Conservation (phyloP, 2,797 vertebrate species). For the Tiaroga cobitis region DNA sequence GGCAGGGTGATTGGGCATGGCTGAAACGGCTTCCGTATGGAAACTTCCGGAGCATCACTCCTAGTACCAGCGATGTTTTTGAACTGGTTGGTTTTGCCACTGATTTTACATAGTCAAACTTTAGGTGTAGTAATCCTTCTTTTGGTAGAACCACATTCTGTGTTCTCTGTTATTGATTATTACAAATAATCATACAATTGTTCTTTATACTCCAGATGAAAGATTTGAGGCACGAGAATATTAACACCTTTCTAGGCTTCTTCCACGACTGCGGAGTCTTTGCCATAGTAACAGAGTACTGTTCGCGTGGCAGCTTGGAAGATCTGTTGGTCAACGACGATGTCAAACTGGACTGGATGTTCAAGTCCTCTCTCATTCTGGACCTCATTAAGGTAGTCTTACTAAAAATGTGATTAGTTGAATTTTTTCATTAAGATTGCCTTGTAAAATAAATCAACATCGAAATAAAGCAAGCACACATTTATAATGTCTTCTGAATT, state of each 20-base stretch:
- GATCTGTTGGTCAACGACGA: constrained; percentile 87
- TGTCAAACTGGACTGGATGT: constrained; percentile 94
- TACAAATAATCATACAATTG: not conserved
- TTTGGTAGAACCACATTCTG: not conserved
- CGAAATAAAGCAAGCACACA: not conserved
- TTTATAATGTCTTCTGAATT: not conserved
- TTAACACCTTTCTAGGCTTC: constrained; percentile 90
- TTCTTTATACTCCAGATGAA: constrained; percentile 82
- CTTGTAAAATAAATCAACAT: not conserved
- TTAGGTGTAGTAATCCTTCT: not conserved
- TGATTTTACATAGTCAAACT: not conserved
- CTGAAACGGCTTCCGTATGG: constrained; percentile 81
- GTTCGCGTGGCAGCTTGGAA: constrained; percentile 88
- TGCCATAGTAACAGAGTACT: constrained; percentile 89
- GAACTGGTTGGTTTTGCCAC: constrained; percentile 71
- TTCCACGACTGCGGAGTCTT: constrained; percentile 88
- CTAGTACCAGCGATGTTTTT: constrained; percentile 79
- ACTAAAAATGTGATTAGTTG: not conserved
- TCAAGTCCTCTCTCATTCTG: constrained; percentile 90
- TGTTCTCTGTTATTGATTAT: not conserved
- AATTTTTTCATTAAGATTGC: not conserved
- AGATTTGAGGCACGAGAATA: constrained; percentile 87
- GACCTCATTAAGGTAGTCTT: constrained; percentile 85
- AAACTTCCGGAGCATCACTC: constrained; percentile 72
- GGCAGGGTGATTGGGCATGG: constrained; percentile 85